A percentile compares a stretch with the other conserved stretches of the same genome.
Conservation (phyloP, 2,888 invertebrate genomes). For the Hypselothyrea guttata region DNA sequence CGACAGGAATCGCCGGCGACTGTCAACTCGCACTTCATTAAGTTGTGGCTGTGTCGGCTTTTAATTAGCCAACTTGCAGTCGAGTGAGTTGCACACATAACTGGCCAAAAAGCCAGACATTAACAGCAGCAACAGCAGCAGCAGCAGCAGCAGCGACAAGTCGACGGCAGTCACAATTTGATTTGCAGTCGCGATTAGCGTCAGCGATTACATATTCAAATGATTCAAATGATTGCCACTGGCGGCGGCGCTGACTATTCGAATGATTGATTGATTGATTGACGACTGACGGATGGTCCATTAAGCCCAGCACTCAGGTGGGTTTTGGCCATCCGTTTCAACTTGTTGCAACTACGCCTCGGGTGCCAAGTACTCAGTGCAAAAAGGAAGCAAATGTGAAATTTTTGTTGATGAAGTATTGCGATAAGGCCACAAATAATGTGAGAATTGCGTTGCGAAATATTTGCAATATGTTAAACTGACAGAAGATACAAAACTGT, state of each 20-base stretch:
- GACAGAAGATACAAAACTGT: too few relatives aligned
- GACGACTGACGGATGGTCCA: slow-evolving; percentile 40
- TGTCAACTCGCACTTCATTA: slow-evolving; percentile 43
- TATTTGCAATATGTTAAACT: too few relatives aligned
- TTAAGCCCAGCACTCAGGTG: slow-evolving; percentile 33
- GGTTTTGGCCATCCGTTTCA: slow-evolving; percentile 15
- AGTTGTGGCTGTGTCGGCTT: slow-evolving; percentile 33
- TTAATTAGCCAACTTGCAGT: slow-evolving; percentile 49
- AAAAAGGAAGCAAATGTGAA: too few relatives aligned
- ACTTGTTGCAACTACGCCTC: too few relatives aligned
- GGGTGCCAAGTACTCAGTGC: too few relatives aligned
- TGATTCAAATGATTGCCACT: slow-evolving; percentile 70
- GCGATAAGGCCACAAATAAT: slow-evolving; percentile 6
- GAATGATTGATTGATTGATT: slow-evolving; percentile 58
- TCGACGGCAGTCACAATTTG: slow-evolving; percentile 54
- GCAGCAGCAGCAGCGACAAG: slow-evolving; percentile 34
- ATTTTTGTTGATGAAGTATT: too few relatives aligned
- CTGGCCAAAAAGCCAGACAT: too few relatives aligned
- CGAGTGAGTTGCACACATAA: too few relatives aligned
- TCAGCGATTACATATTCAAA: slow-evolving; percentile 65
- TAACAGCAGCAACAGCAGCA: too few relatives aligned
- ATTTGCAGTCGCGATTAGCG: slow-evolving; percentile 65
- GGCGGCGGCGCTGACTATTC: slow-evolving; percentile 40
- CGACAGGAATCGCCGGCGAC: slow-evolving; percentile 44
- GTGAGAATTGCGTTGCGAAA: slow-evolving; percentile 8